These are phyloP conservation scores for Lasioglossum calceatum DNA, from an alignment of 2,888 invertebrate species.

Conservation along the genomic window DNA sequence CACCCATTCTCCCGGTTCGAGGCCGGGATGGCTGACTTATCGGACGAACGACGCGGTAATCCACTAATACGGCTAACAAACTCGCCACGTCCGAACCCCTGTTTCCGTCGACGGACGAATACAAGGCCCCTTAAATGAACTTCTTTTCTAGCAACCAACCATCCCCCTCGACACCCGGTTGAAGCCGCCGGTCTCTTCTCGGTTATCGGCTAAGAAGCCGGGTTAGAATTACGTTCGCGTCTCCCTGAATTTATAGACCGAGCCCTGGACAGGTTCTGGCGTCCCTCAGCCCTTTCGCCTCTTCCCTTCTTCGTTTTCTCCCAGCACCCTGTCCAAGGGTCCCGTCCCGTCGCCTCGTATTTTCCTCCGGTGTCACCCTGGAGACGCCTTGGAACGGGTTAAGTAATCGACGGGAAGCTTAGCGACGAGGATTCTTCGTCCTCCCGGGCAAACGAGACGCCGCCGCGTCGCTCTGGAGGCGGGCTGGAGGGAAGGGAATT, in stretches of 20 bases:
- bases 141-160: slow-evolving; percentile 55
- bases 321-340: not conserved
- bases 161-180: not conserved
- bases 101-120: slow-evolving; percentile 24
- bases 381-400: not conserved
- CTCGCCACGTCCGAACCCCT: slow-evolving; percentile 73
- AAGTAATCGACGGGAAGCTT: slow-evolving; percentile 27
- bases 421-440: not conserved
- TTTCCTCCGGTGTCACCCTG: not conserved
- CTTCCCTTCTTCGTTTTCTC: not conserved
- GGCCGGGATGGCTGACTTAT: slow-evolving; percentile 58
- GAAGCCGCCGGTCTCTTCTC: not conserved
- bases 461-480: not conserved
- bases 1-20: not conserved
- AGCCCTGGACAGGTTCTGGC: not conserved
- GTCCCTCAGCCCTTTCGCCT: not conserved
- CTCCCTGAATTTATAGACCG: slow-evolving; percentile 23
- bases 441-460: not conserved
- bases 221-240: slow-evolving; percentile 74
- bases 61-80: slow-evolving; percentile 77
- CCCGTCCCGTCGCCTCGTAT: slow-evolving; percentile 3
- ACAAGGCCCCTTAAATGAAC: slow-evolving; percentile 71
- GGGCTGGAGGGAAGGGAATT: not conserved
- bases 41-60: slow-evolving; percentile 55
- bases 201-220: slow-evolving; percentile 21